Conservation (phyloP, 2,797 vertebrate genomes). For the Sebastes baramenuke region DNA sequence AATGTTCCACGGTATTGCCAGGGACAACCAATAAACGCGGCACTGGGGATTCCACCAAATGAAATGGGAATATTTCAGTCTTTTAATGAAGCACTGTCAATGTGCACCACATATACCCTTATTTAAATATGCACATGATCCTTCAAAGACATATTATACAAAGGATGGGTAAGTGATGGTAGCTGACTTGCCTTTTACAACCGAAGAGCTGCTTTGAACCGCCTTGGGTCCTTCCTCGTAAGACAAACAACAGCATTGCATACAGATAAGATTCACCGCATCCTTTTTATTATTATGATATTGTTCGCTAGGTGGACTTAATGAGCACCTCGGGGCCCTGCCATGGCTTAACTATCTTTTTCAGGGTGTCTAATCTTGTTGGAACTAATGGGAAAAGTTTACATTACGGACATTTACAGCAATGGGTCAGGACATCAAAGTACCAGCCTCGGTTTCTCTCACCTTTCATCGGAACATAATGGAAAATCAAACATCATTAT, state of each 20-base stretch:
- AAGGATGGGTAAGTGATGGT: slow-evolving; percentile 63
- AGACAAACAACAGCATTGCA: slow-evolving; percentile 59
- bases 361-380: slow-evolving; percentile 41
- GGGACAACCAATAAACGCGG: slow-evolving; percentile 79
- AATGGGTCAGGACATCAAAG: slow-evolving; percentile 50
- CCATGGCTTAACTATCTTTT: slow-evolving; percentile 49
- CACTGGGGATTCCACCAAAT: slow-evolving; percentile 71
- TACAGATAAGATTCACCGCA: slow-evolving; percentile 56
- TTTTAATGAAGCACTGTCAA: slow-evolving; percentile 79
- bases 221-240: slow-evolving; percentile 49
- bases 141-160: slow-evolving; percentile 70
- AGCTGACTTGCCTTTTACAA: slow-evolving; percentile 65
- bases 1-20: slow-evolving; percentile 71
- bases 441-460: slow-evolving; percentile 50
- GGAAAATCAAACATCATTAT: slow-evolving; percentile 83
- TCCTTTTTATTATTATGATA: slow-evolving; percentile 66
- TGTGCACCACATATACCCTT: slow-evolving; percentile 53
- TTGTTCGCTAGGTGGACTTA: slow-evolving; percentile 62
- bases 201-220: slow-evolving; percentile 54
- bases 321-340: slow-evolving; percentile 61
- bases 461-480: slow-evolving; percentile 76
- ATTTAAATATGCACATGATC: slow-evolving; percentile 68
- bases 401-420: slow-evolving; percentile 61
- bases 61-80: slow-evolving; percentile 76
- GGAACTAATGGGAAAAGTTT: slow-evolving; percentile 60